These are phyloP conservation scores for Dinomys branickii DNA, from an alignment of 2,113 vertebrate genomes.

Conservation along the genomic window DNA sequence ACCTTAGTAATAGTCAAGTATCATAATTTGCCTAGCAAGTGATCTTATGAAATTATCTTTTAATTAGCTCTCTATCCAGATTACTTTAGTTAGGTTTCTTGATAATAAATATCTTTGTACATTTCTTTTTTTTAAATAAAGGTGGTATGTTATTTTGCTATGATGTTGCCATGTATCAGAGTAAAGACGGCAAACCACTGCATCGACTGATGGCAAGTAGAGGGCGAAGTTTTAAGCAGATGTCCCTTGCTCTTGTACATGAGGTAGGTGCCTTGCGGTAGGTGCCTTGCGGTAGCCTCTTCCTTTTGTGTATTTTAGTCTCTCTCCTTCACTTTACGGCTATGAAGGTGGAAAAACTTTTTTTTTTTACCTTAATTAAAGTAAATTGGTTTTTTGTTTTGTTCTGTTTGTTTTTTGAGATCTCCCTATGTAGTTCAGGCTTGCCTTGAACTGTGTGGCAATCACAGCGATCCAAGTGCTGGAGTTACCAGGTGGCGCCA, in stretches of 20 bases:
- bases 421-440: neutral
- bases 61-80: neutral
- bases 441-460: neutral
- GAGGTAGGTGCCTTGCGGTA: slow-evolving; percentile 87
- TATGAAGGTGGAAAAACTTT: neutral
- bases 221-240: slow-evolving; percentile 94
- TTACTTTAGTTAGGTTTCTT: neutral
- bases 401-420: neutral
- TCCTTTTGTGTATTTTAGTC: neutral
- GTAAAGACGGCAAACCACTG: slow-evolving; percentile 93
- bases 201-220: slow-evolving; percentile 91
- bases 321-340: neutral
- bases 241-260: slow-evolving; percentile 91
- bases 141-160: slow-evolving; percentile 94
- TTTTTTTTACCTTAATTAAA: slow-evolving; percentile 53
- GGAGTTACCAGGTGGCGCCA: neutral
- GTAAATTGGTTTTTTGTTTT: neutral
- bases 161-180: slow-evolving; percentile 92
- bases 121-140: slow-evolving; percentile 72
- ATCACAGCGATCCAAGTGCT: neutral
- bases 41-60: neutral
- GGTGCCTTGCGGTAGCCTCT: neutral
- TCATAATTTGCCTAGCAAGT: neutral
- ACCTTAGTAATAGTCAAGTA: neutral
- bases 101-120: slow-evolving; percentile 13